Base-by-base conservation (phyloP, 2,797 vertebrate species). In the Siniperca scherzeri region DNA sequence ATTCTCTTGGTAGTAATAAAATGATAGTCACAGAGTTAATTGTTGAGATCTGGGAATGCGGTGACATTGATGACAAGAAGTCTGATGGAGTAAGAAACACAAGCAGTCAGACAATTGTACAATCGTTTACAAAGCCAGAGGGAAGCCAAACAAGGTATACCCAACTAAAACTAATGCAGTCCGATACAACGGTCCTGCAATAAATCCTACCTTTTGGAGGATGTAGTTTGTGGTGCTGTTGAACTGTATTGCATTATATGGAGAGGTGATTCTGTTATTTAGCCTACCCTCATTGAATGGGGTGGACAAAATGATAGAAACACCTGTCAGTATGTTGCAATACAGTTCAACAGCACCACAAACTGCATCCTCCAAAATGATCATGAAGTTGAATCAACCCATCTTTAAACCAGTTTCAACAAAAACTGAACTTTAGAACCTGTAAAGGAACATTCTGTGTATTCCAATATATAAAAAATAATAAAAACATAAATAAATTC, bases 1-100 rank as follows among this genome's bases (percentile, higher is more conserved):
- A 25, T 62, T 66, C 4, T 68, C n/a, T 53, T 75, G 21, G 12
- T 36, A 17, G 12, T 22, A 56, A 21, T 50, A 38, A 27, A 38
- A 22, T 59, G 19, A 50, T 42, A 9, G 14, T 46, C 27, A 53
- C 13, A 0, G 44, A 56, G 48, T 69, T 61, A 65, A 73, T 50
- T 53, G 14, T 71, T 68, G 12, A 55, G 25, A 60, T 73, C 11
- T 66, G 17, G 62, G 36, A 73, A 69, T 65, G 36, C 13, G 10
- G 36, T 12, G 5, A 64, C 11, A 57, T 57, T 3, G 2, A 50
- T 12, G 57, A 8, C 1, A 14, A 44, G 44, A 57, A 14, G 9
- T 69, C 19, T 61, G 36, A 38, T 62, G 21, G 36, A 36, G 27
- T 46, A 48, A 6, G 17, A 62, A 21, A 48, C 12, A 27, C 11